Evolutionary conservation across 2,888 invertebrate genomes (phyloP), one percentile per base, ranked within the genome.

Genomic region (Spialia ferax): DNA sequence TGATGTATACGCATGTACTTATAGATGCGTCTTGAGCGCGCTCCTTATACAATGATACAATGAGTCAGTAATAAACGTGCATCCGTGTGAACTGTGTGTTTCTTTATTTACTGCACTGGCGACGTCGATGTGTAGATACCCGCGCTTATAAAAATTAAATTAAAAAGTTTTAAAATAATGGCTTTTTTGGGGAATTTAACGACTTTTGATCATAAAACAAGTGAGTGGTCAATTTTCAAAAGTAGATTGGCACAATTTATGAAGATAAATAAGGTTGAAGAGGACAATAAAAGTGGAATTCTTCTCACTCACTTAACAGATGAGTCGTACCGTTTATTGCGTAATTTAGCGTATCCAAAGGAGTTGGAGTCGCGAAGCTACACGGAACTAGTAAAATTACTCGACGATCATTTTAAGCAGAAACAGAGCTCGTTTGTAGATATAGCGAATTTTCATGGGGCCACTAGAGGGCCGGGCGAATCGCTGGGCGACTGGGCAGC

Each of bases 321-420:
- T 20, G 68, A 72, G 8, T 54, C 70, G n/a, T 71, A 69, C 35
- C 57, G 70, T 6, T 54, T 73, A 13, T 23, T 65, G 10, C 56
- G 70, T 1, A 70, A 73, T 22, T 32, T 73, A 5, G 52, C 64
- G 5, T 69, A 71, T 50, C 77, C 75, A 7, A 20, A 63, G 6
- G 66, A 70, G 0, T 1, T 74, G 3, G 72, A 74, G 10, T n/a
- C 50, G 6, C 29, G 63, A 13, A 54, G 10, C 8, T 74, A 69
- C 45, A 20, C 20, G 6, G 52, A 72, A 26, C 61, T 75, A 32
- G 67, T 72, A 10, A 1, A 32, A 50, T 52, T 71, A 63, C 48
- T 48, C 48, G 59, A 72, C 22, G 59, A n/a, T 0, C 69, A 71
- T 59, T 73, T 71, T 11, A 63, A 68, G 23, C 50, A 59, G 3